These are phyloP conservation scores for Cynaeus angustus DNA, from an alignment of 2,888 invertebrate genomes.

Conservation along the genomic window DNA sequence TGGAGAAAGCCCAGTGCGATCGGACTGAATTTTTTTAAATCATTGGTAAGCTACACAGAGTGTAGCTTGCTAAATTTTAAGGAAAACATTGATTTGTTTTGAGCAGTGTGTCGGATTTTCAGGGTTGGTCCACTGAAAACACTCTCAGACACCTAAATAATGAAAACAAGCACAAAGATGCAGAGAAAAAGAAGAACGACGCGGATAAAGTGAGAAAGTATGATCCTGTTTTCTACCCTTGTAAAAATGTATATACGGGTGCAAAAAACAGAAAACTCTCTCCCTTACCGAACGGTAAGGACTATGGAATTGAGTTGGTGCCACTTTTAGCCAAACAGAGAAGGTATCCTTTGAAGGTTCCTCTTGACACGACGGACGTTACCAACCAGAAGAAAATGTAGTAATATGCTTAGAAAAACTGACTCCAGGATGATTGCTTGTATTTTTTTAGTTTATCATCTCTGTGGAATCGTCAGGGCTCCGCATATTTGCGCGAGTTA, in stretches of 20 bases:
- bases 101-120: conserved; percentile 38
- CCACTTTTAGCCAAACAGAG: conserved; percentile 82
- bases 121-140: conserved; percentile 71
- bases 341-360: conserved; percentile 74
- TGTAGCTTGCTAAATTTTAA: conserved; percentile 58
- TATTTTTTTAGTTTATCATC: conserved; percentile 24
- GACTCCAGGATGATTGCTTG: background rate
- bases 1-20: conserved; percentile 84
- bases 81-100: background rate
- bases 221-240: conserved; percentile 56
- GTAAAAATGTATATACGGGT: conserved; percentile 55
- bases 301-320: conserved; percentile 83
- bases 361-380: conserved; percentile 74
- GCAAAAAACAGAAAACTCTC: conserved; percentile 63
- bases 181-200: conserved; percentile 32
- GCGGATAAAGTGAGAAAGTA: conserved; percentile 53
- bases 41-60: conserved; percentile 77
- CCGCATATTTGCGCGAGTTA: conserved; percentile 73
- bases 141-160: conserved; percentile 65
- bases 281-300: conserved; percentile 65
- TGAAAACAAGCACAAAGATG: conserved; percentile 35
- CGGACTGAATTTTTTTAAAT: conserved; percentile 84
- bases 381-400: conserved; percentile 71
- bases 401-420: background rate
- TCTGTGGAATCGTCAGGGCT: conserved; percentile 67